Percentiles rank a stretch among this genome's conserved stretches.
phyloP scores from a whole-genome alignment of 92 coral and sea anemone species.

The Desmophyllum pertusum region DNA sequence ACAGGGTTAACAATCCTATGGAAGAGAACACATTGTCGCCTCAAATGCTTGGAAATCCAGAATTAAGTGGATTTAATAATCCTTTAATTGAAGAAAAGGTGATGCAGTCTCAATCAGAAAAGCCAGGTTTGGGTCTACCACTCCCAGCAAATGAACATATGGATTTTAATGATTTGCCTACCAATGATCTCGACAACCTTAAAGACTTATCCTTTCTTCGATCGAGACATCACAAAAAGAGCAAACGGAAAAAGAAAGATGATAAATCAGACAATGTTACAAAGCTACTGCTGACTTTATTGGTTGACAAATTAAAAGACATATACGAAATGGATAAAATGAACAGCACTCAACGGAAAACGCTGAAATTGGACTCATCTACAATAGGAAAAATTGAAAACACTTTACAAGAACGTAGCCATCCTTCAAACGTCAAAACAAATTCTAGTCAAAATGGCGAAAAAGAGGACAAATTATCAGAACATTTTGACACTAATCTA shows the following conservation, averaged over 20 bases:
- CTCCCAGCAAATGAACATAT: constrained; percentile 30
- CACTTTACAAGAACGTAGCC: constrained; percentile 31
- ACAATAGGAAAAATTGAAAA: constrained; percentile 69
- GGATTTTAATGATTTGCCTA: constrained; percentile 22
- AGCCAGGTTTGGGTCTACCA: constrained; percentile 34
- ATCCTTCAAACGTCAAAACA: constrained; percentile 34
- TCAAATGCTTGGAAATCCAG: constrained; percentile 21
- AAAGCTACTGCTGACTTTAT: constrained; percentile 68
- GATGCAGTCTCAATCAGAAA: constrained; percentile 17
- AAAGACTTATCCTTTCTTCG: constrained; percentile 9
- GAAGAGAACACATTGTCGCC: constrained; percentile 26
- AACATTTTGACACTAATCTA: constrained; percentile 64
- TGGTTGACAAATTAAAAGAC: constrained; percentile 87
- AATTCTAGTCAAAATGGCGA: constrained; percentile 1
- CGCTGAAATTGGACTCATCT: constrained; percentile 44
- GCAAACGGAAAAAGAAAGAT: constrained; percentile 33
- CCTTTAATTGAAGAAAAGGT: constrained; percentile 9
- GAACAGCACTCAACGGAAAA: constrained; percentile 37
- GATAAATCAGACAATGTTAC: constrained; percentile 51
- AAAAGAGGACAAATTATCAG: constrained; percentile 11
- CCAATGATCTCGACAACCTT: constrained; percentile 16
- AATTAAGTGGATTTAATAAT: constrained; percentile 9
- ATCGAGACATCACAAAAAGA: constrained; percentile 44
- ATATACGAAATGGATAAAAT: constrained; percentile 84
- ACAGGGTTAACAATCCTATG: constrained; percentile 27